Evolutionary conservation across 2,888 invertebrate species (phyloP).

Genomic region (Clunio marinus): DNA sequence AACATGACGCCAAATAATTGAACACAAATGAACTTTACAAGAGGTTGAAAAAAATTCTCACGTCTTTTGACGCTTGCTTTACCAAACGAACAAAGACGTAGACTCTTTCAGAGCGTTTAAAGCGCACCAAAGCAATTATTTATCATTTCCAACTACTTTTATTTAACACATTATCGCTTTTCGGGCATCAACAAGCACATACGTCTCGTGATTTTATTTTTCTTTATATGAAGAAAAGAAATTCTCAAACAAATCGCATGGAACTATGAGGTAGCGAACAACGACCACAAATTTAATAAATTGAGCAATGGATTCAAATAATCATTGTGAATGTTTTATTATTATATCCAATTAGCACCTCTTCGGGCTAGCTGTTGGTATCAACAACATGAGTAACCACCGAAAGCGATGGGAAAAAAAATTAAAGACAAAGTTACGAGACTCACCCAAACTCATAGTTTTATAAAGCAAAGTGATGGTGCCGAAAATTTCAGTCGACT

Average conservation of each 20-base stretch:
- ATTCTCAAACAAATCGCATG: neutral
- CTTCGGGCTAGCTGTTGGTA: too few relatives aligned
- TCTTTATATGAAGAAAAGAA: too few relatives aligned
- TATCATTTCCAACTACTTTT: slow-evolving; percentile 7
- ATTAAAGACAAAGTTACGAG: too few relatives aligned
- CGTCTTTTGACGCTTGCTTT: neutral
- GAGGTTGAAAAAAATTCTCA: neutral
- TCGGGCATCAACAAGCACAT: neutral
- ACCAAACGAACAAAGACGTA: neutral
- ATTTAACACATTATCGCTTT: slow-evolving; percentile 18
- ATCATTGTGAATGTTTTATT: slow-evolving; percentile 20
- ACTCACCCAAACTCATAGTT: slow-evolving; percentile 43
- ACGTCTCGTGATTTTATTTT: neutral
- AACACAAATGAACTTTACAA: neutral
- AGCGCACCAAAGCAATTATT: slow-evolving; percentile 25
- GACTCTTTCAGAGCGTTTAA: neutral
- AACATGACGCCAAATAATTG: slow-evolving; percentile 3
- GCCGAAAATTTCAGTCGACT: slow-evolving; percentile 51
- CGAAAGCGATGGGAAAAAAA: neutral
- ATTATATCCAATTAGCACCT: slow-evolving; percentile 27
- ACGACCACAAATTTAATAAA: too few relatives aligned
- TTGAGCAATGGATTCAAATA: neutral
- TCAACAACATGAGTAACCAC: slow-evolving; percentile 9
- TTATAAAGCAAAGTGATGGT: slow-evolving; percentile 49
- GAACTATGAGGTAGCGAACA: neutral